Conservation (phyloP, 2,888 invertebrate genomes). For the Diloba caeruleocephala region DNA sequence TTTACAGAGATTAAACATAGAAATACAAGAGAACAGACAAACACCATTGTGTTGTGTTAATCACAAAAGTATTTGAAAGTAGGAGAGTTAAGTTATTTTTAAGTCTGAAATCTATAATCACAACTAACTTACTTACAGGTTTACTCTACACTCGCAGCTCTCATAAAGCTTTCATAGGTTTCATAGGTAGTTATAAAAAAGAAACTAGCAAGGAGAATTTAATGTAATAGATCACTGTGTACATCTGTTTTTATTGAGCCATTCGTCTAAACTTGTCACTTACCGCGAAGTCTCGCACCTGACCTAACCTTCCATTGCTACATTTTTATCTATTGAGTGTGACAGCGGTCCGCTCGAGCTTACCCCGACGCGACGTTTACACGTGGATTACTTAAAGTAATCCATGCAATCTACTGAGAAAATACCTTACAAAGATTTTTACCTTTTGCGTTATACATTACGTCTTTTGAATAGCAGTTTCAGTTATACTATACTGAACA, state of each 20-base stretch:
- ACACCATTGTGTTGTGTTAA: no score
- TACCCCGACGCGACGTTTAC: conserved; percentile 27
- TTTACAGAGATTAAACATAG: conserved; percentile 14
- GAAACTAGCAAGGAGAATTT: conserved; percentile 8
- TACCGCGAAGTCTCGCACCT: conserved; percentile 25
- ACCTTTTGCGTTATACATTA: conserved; percentile 13
- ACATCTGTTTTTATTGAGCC: conserved; percentile 41
- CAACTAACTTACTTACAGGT: no score
- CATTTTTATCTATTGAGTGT: conserved; percentile 44
- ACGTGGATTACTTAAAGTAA: conserved; percentile 44
- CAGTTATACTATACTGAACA: neutral
- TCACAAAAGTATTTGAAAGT: conserved; percentile 14
- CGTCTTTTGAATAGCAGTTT: conserved; percentile 2
- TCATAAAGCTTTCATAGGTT: conserved; percentile 26
- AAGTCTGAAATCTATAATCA: conserved; percentile 1
- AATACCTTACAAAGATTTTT: conserved; percentile 25
- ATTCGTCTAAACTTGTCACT: conserved; percentile 17
- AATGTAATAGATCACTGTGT: conserved; percentile 12
- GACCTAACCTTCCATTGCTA: conserved; percentile 32
- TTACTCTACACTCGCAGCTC: conserved; percentile 26
- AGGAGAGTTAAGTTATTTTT: conserved; percentile 9
- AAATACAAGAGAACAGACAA: conserved; percentile 22
- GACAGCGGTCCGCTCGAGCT: conserved; percentile 39
- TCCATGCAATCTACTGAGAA: conserved; percentile 39
- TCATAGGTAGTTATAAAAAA: conserved; percentile 16